A percentile compares a stretch with the other conserved stretches of the same genome.
Conservation (phyloP, 2,797 vertebrate genomes). For the Megaceryle alcyon region DNA sequence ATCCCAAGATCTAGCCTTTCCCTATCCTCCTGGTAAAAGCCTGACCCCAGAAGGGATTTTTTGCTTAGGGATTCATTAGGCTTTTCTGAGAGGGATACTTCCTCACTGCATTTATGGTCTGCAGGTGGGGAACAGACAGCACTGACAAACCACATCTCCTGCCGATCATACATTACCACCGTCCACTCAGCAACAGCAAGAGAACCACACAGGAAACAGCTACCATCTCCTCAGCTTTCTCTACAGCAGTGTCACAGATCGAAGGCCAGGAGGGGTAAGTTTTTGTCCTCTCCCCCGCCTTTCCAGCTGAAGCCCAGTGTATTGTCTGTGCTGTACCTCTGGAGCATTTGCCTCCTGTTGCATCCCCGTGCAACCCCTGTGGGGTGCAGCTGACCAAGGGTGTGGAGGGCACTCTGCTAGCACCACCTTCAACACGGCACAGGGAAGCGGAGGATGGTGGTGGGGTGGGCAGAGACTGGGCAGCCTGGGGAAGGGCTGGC, state of each 20-base stretch:
- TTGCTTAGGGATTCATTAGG: not conserved
- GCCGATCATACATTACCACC: not conserved
- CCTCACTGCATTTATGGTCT: accelerated
- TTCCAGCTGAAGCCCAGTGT: not conserved
- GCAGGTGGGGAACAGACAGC: not conserved
- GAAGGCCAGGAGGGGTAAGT: not conserved
- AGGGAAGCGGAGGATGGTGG: not conserved
- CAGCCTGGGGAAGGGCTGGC: not conserved
- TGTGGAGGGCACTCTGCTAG: not conserved
- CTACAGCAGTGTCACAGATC: not conserved
- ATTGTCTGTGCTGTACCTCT: accelerated
- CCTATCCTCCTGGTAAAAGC: not conserved
- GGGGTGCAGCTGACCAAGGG: not conserved
- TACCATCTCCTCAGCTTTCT: not conserved
- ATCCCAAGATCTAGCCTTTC: not conserved
- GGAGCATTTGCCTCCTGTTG: not conserved
- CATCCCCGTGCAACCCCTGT: not conserved
- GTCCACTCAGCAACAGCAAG: not conserved
- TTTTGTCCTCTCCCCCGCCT: not conserved
- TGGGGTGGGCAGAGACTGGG: not conserved
- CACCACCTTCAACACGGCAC: not conserved
- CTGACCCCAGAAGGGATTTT: not conserved
- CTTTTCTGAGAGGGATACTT: not conserved
- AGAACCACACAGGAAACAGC: not conserved
- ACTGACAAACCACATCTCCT: not conserved